Evolutionary conservation across 92 coral and sea anemone genomes (phyloP).

Genomic region (Zoanthus sansibaricus): DNA sequence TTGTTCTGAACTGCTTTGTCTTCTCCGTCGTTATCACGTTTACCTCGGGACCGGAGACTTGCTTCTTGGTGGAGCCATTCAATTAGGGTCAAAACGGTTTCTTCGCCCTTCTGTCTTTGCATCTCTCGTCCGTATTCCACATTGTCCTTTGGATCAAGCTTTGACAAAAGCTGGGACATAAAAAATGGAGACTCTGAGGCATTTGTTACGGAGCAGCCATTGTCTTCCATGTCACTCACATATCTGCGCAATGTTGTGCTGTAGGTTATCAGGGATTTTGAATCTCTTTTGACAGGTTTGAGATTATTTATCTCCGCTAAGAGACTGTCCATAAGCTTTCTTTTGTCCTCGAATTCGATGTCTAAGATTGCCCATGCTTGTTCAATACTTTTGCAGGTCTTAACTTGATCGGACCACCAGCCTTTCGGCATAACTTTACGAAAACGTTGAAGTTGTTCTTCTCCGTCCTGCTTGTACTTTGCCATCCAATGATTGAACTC

Average conservation of each 20-base stretch:
- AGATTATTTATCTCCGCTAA: constrained; percentile 20
- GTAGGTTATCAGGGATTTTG: constrained; percentile 46
- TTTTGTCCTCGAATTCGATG: constrained; percentile 4
- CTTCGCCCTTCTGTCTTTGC: constrained; percentile 64
- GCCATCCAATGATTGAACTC: constrained; percentile 41
- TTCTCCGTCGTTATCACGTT: constrained; percentile 29
- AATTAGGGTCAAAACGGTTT: constrained; percentile 39
- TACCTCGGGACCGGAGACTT: constrained; percentile 67
- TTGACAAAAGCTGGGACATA: constrained; percentile 72
- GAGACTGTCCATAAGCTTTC: constrained; percentile 33
- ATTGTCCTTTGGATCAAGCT: constrained; percentile 69
- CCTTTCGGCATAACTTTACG: constrained; percentile 38
- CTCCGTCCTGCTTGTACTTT: constrained; percentile 27
- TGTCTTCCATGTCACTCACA: constrained; percentile 77
- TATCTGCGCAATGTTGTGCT: constrained; percentile 29
- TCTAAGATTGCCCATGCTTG: constrained; percentile 33
- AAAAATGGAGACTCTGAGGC: constrained; percentile 72
- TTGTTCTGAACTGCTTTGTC: constrained; percentile 39
- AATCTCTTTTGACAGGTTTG: constrained; percentile 39
- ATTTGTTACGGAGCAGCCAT: constrained; percentile 69
- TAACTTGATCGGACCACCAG: constrained; percentile 46
- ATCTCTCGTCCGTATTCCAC: constrained; percentile 74
- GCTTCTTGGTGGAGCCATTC: constrained; percentile 61
- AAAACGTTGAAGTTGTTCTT: constrained; percentile 41
- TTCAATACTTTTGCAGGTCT: constrained; percentile 36